Evolutionary conservation across 2,888 invertebrate genomes (phyloP).

Genomic region (Colostygia pectinataria): DNA sequence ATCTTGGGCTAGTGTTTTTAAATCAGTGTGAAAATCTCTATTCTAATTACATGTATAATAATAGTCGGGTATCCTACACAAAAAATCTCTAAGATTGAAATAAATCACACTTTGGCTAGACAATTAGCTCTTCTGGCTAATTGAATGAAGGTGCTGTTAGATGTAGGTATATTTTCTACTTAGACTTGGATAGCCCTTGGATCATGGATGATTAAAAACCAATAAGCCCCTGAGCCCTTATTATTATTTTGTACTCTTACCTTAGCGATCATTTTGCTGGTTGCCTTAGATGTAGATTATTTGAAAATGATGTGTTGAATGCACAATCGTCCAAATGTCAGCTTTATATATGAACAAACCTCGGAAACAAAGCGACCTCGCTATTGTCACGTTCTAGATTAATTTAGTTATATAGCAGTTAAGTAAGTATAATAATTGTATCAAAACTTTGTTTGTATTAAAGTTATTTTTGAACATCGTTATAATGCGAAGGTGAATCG

Average conservation of each 20-base stretch:
- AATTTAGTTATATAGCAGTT: slow-evolving; percentile 40
- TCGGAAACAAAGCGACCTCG: slow-evolving; percentile 58
- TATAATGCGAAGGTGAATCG: slow-evolving; percentile 46
- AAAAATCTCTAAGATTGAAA: background rate
- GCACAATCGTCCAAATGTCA: slow-evolving; percentile 48
- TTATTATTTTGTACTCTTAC: slow-evolving; percentile 37
- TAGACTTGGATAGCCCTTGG: too few species aligned
- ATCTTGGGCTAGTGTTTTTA: too few species aligned
- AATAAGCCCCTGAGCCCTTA: background rate
- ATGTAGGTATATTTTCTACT: too few species aligned
- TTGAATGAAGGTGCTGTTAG: background rate
- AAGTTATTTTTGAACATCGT: slow-evolving; percentile 42
- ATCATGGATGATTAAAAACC: background rate
- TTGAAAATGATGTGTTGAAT: slow-evolving; percentile 48
- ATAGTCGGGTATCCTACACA: background rate
- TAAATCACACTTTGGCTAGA: background rate
- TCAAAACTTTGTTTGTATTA: slow-evolving; percentile 43
- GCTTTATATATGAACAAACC: slow-evolving; percentile 61
- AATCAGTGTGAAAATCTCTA: slow-evolving; percentile 6
- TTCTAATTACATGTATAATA: too few species aligned
- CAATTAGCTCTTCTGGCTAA: background rate
- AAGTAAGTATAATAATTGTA: slow-evolving; percentile 38
- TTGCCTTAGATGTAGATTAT: slow-evolving; percentile 33
- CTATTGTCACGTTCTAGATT: slow-evolving; percentile 55
- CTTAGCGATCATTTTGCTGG: slow-evolving; percentile 62